Base-by-base conservation (phyloP, 2,113 vertebrate species). In the Delphinus delphis region DNA sequence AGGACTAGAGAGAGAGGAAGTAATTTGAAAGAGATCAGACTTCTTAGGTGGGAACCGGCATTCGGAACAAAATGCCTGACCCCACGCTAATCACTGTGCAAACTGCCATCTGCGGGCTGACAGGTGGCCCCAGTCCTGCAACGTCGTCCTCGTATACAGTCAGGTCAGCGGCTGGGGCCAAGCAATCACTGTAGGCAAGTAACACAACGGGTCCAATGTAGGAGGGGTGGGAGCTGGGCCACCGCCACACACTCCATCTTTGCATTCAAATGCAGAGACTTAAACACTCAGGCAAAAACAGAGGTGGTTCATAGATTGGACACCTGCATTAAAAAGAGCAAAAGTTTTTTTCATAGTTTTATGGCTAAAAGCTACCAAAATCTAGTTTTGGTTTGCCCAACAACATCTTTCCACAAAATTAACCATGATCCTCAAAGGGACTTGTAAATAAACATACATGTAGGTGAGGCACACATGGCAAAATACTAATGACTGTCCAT, bases 161-260 rank as follows among this genome's bases (percentile, higher is more conserved):
- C n/a, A 25, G 13, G 36, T 23, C 60, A 53, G 26, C 0, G 17
- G 44, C 21, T 12, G 13, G n/a, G 63, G 1, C 41, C 28, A 44
- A 9, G 44, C 55, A 8, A 17, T 33, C 41, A 9, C 79, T 10
- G 41, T 0, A 12, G 28, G 20, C 36, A 23, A 55, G 25, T 28
- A 26, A 36, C 36, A 70, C 1, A 15, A n/a, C 44, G 25, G 85
- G 38, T 15, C 1, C 68, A 5, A 1, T 0, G 11, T 1, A 10
- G 31, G 67, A 31, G 33, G 20, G 50, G 33, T 8, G 18, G 31
- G 0, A 10, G 9, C n/a, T 14, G 11, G 73, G 38, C 47, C 2
- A 8, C 21, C 10, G 6, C 50, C 50, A 70, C 28, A 10, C 15
- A 5, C 28, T 28, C 60, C 36, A 3, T 0, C 33, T 23, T 44